Base-by-base conservation (phyloP, 2,797 vertebrate species). In the Amphiprion clarkii region DNA sequence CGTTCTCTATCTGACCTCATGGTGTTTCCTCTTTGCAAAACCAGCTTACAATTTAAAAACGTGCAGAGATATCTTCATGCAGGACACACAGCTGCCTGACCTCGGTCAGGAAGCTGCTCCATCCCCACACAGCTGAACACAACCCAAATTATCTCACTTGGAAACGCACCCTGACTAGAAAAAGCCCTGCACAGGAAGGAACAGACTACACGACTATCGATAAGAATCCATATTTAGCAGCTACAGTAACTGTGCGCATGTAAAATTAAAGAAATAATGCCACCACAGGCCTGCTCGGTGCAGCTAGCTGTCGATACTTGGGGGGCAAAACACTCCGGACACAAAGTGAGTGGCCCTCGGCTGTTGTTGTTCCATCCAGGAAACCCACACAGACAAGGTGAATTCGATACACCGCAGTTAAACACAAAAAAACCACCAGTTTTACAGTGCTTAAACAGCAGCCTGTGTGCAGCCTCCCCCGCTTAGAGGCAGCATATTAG, bases 61-160 rank as follows among this genome's bases (percentile, higher is more conserved):
- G 14, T 67, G 57, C 40, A 49, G 2, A 36, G 46, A 31, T 55
- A 12, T 71, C 52, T 33, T 60, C 11, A 39, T 65, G 42, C 67
- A 77, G 82, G 76, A 72, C 33, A 68, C 8, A 5, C 14, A 51
- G 65, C n/a, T 21, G 49, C 62, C 36, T 64, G 71, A 60, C 65
- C 55, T 74, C 51, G 27, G 2, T 79, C 67, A 81, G 79, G 74
- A 89, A 87, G 75, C 59, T 66, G 69, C 74, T 77, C 77, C 74
- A 87, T 86, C 80, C 80, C 60, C 31, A 56, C 54, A 60, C 74
- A 58, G 31, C n/a, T 55, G 36, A 39, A 54, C 11, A 51, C 27
- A 54, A 56, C 16, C 25, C 48, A 51, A 8, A 51, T 51, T 51
- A 7, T 23, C 10, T 6, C 1, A 53, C n/a, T 68, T 27, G 6